Conservation (phyloP, 2,888 invertebrate genomes). For the Biston stratarius region DNA sequence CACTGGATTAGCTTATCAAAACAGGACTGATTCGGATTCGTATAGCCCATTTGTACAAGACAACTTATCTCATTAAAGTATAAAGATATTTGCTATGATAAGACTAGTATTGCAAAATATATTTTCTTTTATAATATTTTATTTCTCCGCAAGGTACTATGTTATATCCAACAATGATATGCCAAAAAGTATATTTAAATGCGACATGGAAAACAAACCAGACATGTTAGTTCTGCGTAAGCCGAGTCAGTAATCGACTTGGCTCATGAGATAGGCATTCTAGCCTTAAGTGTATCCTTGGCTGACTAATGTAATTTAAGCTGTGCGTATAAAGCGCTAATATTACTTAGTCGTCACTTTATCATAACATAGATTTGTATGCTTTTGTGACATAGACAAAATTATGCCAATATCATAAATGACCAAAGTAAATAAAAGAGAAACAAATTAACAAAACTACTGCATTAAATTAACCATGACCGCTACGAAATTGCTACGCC, state of each 20-base stretch:
- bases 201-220: background rate
- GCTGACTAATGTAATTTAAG: slow-evolving; percentile 4
- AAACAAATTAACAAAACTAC: background rate
- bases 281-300: slow-evolving; percentile 3
- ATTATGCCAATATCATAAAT: background rate
- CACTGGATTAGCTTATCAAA: too few species aligned
- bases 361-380: background rate
- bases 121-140: too few species aligned
- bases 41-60: too few species aligned
- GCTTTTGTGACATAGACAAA: background rate
- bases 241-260: slow-evolving; percentile 14
- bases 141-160: background rate
- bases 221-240: background rate
- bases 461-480: slow-evolving; percentile 2
- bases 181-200: background rate
- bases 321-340: background rate
- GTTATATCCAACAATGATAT: background rate
- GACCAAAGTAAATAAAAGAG: background rate
- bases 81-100: too few species aligned
- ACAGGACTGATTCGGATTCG: too few species aligned
- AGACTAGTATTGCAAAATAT: too few species aligned
- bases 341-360: background rate
- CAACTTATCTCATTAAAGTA: too few species aligned
- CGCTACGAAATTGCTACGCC: slow-evolving; percentile 14
- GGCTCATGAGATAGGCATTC: background rate